Conservation (phyloP, 64 coral and sea anemone genomes). For the Porites lutea region DNA sequence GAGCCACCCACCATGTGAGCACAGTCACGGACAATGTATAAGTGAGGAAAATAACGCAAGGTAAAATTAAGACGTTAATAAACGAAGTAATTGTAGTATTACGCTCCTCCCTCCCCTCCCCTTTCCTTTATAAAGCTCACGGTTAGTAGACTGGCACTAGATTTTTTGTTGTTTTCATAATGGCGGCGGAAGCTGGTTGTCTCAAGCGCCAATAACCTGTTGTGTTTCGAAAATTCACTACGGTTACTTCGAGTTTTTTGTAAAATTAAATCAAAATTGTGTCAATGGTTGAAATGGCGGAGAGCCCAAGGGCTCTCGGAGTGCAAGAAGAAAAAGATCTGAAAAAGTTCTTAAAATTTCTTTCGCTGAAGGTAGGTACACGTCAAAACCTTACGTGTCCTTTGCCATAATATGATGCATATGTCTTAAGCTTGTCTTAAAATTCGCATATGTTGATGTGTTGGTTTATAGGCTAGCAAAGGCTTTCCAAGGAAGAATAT, state of each 20-base stretch:
- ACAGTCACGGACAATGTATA: too few species aligned
- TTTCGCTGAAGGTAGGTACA: constrained; percentile 85
- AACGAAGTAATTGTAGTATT: too few species aligned
- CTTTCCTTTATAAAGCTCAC: neutral
- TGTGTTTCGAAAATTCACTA: neutral
- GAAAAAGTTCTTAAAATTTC: constrained; percentile 95
- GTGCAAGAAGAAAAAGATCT: constrained; percentile 90
- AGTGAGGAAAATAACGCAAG: too few species aligned
- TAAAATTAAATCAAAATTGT: neutral
- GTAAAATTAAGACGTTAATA: too few species aligned
- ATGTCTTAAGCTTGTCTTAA: too few species aligned
- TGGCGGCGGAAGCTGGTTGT: neutral
- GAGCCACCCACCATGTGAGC: too few species aligned
- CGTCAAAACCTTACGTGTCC: neutral
- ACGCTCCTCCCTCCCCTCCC: too few species aligned
- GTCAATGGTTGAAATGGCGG: constrained; percentile 67
- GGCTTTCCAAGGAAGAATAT: too few species aligned
- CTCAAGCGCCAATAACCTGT: neutral
- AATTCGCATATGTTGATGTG: neutral
- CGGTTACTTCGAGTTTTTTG: neutral
- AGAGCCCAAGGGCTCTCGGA: constrained; percentile 14
- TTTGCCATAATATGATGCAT: too few species aligned
- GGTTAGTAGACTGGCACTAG: constrained; percentile 26
- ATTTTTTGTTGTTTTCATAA: constrained; percentile 1
- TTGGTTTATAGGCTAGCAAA: neutral